Evolutionary conservation across 2,797 vertebrate genomes (phyloP), one percentile per base, ranked within the genome.

Genomic region (Myripristis murdjan): DNA sequence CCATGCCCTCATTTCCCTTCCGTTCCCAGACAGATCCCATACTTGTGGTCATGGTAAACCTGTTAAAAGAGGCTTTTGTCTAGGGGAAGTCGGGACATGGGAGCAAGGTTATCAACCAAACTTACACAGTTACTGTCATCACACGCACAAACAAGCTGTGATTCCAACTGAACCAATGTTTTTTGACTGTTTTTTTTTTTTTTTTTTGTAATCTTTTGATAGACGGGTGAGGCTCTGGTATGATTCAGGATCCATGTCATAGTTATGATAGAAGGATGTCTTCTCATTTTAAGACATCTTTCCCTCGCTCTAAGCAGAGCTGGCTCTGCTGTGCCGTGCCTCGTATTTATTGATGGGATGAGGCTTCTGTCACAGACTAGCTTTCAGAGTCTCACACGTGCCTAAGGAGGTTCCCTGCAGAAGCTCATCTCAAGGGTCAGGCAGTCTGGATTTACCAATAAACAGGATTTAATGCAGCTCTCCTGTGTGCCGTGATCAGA

Each of bases 401-500:
- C 33, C 47, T 37, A 12, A 15, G 37, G 61, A 44, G 47, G 28
- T 66, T 83, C 73, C 69, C 60, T 5, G 28, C 78, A 74, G 82
- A 77, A 75, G 85, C 83, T 81, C 79, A 74, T 82, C 84, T 87
- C 77, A 61, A 82, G 79, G 88, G 82, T 71, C 73, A 75, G 73
- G 75, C 64, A 59, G 81, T 83, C 87, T 77, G 82, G 73, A 88
- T 89, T 80, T 57, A 83, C 75, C 78, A 83, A 90, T 91, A 90
- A 92, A 93, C 75, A 79, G 82, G 87, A 91, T 91, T 90, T 90
- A 90, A 86, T 89, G 85, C 64, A 22, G 47, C 81, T 77, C 75
- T 81, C 66, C 66, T 22, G 63, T 48, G 61, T 59, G 68, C 70
- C 76, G 20, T 73, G 63, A 89, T 87, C 84, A 70, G 77, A 77